Percentiles rank a stretch among this genome's conserved stretches.
Conservation (phyloP, 1,140 invertebrate species). For the Yoshiicerus persimilis region DNA sequence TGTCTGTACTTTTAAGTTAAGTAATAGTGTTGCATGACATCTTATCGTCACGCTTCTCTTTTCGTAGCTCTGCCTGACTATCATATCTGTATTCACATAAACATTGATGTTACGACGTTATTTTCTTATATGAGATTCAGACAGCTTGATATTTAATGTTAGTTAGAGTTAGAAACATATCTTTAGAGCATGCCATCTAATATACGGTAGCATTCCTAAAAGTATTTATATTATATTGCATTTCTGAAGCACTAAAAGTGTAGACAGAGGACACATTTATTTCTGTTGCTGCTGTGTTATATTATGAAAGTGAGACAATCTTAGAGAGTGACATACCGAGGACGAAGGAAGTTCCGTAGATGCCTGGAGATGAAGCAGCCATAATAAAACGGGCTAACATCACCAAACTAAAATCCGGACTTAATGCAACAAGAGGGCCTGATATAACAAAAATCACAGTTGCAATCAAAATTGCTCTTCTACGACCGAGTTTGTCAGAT, state of each 20-base stretch:
- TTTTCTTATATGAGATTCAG: not conserved
- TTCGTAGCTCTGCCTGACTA: not conserved
- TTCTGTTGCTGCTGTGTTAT: conserved; percentile 7
- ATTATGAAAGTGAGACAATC: not conserved
- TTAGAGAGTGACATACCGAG: conserved; percentile 28
- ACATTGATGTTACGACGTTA: not conserved
- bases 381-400: conserved; percentile 44
- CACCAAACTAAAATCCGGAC: conserved; percentile 35
- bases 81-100: not conserved
- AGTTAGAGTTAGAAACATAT: not conserved
- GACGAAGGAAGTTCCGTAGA: conserved; percentile 47
- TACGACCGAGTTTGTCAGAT: conserved; percentile 47
- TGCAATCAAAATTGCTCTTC: conserved; percentile 39
- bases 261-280: not conserved
- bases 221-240: not conserved
- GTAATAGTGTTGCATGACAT: not conserved
- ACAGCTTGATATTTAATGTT: not conserved
- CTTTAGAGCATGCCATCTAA: not conserved
- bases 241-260: not conserved
- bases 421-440: conserved; percentile 40
- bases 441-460: conserved; percentile 41
- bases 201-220: not conserved
- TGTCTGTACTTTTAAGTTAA: not conserved
- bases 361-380: conserved; percentile 34
- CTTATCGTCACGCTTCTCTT: not conserved